Evolutionary conservation across 2,888 invertebrate species (phyloP).

Genomic region (Pemphredon lugubris): DNA sequence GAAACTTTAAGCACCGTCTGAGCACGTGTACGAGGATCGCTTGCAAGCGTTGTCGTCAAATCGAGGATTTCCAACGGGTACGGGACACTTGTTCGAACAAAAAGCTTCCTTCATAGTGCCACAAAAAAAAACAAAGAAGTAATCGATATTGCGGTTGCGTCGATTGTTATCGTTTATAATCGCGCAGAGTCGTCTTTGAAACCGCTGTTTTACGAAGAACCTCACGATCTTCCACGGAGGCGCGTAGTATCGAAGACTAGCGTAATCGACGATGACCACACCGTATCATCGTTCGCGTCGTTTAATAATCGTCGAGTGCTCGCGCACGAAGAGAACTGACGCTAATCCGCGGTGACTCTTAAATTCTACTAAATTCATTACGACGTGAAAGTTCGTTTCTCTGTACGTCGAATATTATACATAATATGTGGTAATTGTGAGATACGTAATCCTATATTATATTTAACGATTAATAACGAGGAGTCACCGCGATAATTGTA

Average conservation of each 20-base stretch:
- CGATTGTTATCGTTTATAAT: slow-evolving; percentile 20
- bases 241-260: background rate
- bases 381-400: too few species aligned
- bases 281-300: too few species aligned
- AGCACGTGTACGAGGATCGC: too few species aligned
- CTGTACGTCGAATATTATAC: background rate
- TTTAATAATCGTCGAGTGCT: too few species aligned
- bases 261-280: too few species aligned
- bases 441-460: background rate
- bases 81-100: slow-evolving; percentile 14
- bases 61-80: background rate
- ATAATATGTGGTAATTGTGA: background rate
- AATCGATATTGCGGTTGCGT: slow-evolving; percentile 2
- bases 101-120: slow-evolving; percentile 54
- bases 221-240: slow-evolving; percentile 19
- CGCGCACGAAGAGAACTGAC: too few species aligned
- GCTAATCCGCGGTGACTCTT: too few species aligned
- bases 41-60: background rate
- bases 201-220: slow-evolving; percentile 20
- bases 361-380: too few species aligned
- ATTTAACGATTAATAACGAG: too few species aligned
- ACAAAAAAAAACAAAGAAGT: slow-evolving; percentile 28
- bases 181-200: slow-evolving; percentile 44
- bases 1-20: too few species aligned
- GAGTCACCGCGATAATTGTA: too few species aligned